Base-by-base conservation (phyloP, 2,888 invertebrate genomes). In the Quadroppia sp. region DNA sequence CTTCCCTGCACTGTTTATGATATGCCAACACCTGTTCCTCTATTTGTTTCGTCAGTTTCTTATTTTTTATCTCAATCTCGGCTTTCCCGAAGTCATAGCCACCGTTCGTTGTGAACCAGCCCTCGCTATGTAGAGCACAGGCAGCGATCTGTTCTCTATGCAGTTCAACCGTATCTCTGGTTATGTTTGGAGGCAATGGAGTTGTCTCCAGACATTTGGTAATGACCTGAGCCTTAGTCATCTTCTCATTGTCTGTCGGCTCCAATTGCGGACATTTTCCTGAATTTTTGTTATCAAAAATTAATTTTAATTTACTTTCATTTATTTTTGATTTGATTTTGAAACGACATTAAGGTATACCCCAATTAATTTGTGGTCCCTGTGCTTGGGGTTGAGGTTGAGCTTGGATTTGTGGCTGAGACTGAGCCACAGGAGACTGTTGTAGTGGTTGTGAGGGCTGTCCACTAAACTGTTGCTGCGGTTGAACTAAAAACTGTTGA, bases 111-210 rank as follows among this genome's bases (percentile, higher is more conserved):
- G 61, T 48, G 48, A 76, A 76, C 74, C 74, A 74, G 28, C 74
- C 76, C 28, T 74, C 76, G 28, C 50, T 67, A n/a, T 53, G 74
- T 0, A 76, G 53, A 28, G 76, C 76, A 75, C 76, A 76, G 30
- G 76, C 74, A 23, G 76, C 76, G n/a, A 76, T 75, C 53, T 74
- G 74, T 73, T 76, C 76, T 28, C 76, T 74, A 64, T 76, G 76
- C 6, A 53, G 32, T 53, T 76, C 76, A 32, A 76, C 74, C 13
- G 76, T 61, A 28, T 76, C 76, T n/a, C 76, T 67, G n/a, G 76
- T 76, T 9, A 76, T 76, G 50, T 76, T 76, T 20, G n/a, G 36
- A 7, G 76, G 76, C 50, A 76, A 28, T 70, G 76, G 74, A 25
- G 76, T 76, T 13, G 40, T 48, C 42, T 76, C 76, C 13, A 76